Conservation (phyloP, 2,797 vertebrate genomes). For the Synanceia verrucosa region DNA sequence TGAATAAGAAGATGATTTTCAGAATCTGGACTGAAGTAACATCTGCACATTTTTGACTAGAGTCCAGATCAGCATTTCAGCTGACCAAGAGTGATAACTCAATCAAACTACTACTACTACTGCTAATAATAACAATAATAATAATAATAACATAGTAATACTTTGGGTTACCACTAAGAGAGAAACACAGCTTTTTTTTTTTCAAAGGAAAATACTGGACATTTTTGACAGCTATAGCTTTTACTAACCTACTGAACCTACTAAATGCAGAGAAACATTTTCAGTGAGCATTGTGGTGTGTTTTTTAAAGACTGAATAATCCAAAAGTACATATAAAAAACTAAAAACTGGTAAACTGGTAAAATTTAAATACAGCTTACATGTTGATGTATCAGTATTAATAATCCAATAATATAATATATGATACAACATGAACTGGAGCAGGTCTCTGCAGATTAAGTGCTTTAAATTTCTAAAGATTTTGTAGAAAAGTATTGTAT, state of each 20-base stretch:
- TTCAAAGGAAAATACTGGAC: too few relatives aligned
- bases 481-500: too few relatives aligned
- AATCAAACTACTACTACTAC: too few relatives aligned
- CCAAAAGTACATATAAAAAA: background rate
- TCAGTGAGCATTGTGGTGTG: too few relatives aligned
- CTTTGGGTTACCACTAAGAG: too few relatives aligned
- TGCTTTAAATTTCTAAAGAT: too few relatives aligned
- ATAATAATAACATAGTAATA: background rate
- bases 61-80: background rate
- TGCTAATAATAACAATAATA: background rate
- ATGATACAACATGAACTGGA: too few relatives aligned
- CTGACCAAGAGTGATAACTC: background rate
- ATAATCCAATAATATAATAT: background rate
- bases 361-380: background rate
- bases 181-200: too few relatives aligned
- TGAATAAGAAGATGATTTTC: background rate
- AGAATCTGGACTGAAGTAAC: background rate
- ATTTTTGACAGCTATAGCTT: too few relatives aligned
- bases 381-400: background rate
- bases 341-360: background rate
- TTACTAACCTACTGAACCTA: too few relatives aligned
- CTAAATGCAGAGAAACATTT: too few relatives aligned
- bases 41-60: background rate
- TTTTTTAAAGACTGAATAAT: background rate
- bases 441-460: too few relatives aligned